Evolutionary conservation across 2,797 vertebrate genomes (phyloP).

Genomic region (Chelidonichthys spinosus): DNA sequence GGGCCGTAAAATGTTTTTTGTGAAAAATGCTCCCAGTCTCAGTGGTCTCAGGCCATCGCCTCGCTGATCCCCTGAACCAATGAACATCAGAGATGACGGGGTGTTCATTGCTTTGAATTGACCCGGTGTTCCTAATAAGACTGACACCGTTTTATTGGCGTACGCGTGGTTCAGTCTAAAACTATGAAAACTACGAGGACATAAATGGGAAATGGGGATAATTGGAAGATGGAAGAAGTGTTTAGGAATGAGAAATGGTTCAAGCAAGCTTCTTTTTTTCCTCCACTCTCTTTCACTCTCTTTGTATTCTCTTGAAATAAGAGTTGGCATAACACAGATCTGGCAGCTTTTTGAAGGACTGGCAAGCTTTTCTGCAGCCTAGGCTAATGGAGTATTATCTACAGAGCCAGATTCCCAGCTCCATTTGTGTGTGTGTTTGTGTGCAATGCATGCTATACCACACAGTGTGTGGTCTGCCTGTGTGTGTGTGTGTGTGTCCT

Average conservation of each 20-base stretch:
- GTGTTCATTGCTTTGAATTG: conserved; percentile 53
- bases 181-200: conserved; percentile 54
- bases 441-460: conserved; percentile 19
- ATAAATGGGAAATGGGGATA: conserved; percentile 66
- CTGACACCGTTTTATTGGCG: conserved; percentile 52
- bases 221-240: conserved; percentile 64
- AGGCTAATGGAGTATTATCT: conserved; percentile 86
- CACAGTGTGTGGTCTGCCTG: conserved; percentile 68
- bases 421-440: conserved; percentile 74
- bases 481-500: conserved; percentile 80
- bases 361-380: conserved; percentile 79
- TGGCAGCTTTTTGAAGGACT: conserved; percentile 84
- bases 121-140: conserved; percentile 60
- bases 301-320: conserved; percentile 78
- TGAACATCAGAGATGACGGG: conserved; percentile 51
- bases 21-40: neutral
- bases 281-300: conserved; percentile 52
- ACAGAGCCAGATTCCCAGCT: conserved; percentile 84
- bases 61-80: conserved; percentile 39
- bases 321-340: conserved; percentile 79
- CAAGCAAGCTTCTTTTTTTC: conserved; percentile 52
- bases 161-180: conserved; percentile 39
- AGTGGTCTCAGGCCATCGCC: conserved; percentile 28
- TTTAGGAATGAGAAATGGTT: conserved; percentile 55
- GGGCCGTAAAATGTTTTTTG: conserved; percentile 27